Conservation (phyloP, 2,113 vertebrate genomes). For the Laterallus jamaicensis region DNA sequence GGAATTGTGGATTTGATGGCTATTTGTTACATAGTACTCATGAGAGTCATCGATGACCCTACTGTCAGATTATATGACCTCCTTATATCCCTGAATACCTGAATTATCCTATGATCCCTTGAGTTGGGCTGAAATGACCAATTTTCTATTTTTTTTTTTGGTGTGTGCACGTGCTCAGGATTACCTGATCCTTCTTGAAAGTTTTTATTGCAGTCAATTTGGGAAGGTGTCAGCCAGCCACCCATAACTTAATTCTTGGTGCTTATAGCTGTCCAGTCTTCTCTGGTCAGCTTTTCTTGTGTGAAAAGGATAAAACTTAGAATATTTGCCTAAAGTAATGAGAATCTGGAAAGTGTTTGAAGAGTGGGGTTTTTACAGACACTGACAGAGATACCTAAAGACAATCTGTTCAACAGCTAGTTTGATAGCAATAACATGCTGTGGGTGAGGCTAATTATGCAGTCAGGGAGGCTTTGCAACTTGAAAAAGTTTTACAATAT, state of each 20-base stretch:
- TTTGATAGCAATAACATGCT: constrained; percentile 35
- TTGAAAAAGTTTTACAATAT: constrained; percentile 33
- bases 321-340: neutral
- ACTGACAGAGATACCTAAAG: constrained; percentile 28
- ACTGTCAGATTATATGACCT: neutral
- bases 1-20: neutral
- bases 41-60: neutral
- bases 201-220: neutral
- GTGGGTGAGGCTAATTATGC: constrained; percentile 38
- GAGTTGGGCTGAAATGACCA: neutral
- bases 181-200: neutral
- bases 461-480: constrained; percentile 27
- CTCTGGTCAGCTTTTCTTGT: neutral
- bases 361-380: constrained; percentile 5
- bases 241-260: neutral
- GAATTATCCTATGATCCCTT: neutral
- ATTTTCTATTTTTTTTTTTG: neutral
- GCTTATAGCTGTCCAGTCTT: neutral
- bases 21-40: neutral
- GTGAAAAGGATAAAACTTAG: neutral
- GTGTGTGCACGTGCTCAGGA: neutral
- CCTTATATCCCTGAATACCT: neutral
- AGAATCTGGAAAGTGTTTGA: neutral
- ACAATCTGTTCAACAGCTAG: constrained; percentile 17
- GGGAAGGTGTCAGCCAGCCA: neutral